These are phyloP conservation scores for Rhinophrynus dorsalis DNA, from an alignment of 2,797 vertebrate species.

Conservation along the genomic window DNA sequence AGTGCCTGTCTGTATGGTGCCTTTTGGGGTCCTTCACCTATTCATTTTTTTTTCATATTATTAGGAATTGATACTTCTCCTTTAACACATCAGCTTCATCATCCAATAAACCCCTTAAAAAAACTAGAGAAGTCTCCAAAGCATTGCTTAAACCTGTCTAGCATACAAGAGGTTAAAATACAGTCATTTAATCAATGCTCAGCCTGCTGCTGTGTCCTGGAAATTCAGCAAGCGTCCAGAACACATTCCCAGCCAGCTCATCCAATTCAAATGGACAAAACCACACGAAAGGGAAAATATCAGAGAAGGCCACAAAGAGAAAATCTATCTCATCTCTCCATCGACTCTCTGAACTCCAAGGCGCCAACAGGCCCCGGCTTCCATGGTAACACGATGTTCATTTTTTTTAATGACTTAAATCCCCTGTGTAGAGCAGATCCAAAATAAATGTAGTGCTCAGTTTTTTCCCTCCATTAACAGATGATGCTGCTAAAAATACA, in stretches of 20 bases:
- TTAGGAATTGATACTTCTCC: too few species aligned
- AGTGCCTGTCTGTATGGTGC: too few species aligned
- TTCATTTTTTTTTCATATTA: too few species aligned
- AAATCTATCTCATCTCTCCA: neutral
- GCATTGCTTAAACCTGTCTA: too few species aligned
- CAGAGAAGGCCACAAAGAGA: neutral
- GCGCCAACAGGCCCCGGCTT: neutral
- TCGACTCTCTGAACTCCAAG: conserved; percentile 7
- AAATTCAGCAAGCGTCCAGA: too few species aligned
- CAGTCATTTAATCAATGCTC: too few species aligned
- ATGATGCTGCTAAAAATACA: neutral
- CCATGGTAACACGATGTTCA: neutral
- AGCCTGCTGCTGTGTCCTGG: too few species aligned
- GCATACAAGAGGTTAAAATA: too few species aligned
- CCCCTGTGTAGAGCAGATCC: neutral
- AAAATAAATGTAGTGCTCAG: neutral
- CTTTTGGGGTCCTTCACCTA: too few species aligned
- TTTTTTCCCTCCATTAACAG: conserved; percentile 44
- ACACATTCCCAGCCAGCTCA: neutral
- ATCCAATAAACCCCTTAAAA: too few species aligned
- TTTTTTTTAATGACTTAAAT: conserved; percentile 32
- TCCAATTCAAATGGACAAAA: neutral
- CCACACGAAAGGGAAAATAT: conserved; percentile 6
- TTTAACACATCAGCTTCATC: too few species aligned
- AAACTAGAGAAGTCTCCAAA: too few species aligned